Evolutionary conservation across 2,113 vertebrate species (phyloP), one percentile per base, ranked within the genome.

Genomic region (Hemiprocne comata): DNA sequence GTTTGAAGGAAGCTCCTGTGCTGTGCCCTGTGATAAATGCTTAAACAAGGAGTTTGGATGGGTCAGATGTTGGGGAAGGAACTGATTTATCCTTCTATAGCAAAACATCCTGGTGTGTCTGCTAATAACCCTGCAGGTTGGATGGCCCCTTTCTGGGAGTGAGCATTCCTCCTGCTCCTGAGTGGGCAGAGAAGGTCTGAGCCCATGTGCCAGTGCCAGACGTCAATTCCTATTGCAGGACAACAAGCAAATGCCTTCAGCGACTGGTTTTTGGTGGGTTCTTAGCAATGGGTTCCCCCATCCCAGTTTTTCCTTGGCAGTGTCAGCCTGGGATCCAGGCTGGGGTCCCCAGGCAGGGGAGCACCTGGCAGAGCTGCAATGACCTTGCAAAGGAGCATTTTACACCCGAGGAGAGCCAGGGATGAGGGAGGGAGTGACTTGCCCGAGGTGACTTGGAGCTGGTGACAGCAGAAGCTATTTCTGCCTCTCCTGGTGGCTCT

Each of bases 111-210:
- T 12, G 9, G 78, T 6, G 0, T 50, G 18, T 36, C 89, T 20
- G 73, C 80, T 71, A 7, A 34, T 74, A 57, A 40, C 4, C 44
- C 91, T 29, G 72, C 40, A 5, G 73, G 3, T 18, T 69, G 44
- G 4, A 28, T n/a, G 54, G 19, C 10, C 38, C 88, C 11, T 0
- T 5, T 6, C 53, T 11, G 57, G 0, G 3, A 18, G 48, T 0
- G 2, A 55, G 67, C 44, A 1, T 5, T 1, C 0, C 70, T 38
- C 17, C 17, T 24, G 82, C 54, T 38, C 36, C 1, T 2, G 48
- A 46, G 44, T 46, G 44, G 44, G 44, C 51, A 53, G 51, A 28
- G 25, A 15, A 53, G 51, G 13, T 53, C 51, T 7, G 51, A 28
- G 51, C 10, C 11, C 26, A 29, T 54, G 53, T 11, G 1, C 26